These are phyloP conservation scores for Meloidogyne chitwoodi DNA, from an alignment of 1,140 invertebrate genomes.

Conservation along the genomic window DNA sequence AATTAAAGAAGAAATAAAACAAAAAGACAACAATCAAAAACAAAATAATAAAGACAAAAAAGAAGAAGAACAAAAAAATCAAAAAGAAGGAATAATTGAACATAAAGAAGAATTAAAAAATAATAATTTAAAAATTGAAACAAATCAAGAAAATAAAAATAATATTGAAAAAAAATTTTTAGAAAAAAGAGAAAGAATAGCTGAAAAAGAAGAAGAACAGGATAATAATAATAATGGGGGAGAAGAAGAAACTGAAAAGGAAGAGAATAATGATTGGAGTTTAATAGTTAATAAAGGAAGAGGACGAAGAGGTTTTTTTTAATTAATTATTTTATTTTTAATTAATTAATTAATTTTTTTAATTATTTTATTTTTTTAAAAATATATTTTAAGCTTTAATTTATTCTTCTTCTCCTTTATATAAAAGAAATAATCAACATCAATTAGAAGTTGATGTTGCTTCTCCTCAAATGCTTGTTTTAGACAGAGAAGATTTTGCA, in stretches of 20 bases:
- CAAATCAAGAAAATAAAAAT: not conserved
- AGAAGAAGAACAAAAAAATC: not conserved
- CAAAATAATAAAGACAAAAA: not conserved
- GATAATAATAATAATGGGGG: not conserved
- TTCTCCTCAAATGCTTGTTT: slow-evolving; percentile 14
- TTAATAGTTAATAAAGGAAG: not conserved
- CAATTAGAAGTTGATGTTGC: slow-evolving; percentile 17
- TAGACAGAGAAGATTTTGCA: slow-evolving; percentile 10
- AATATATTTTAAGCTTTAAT: not conserved
- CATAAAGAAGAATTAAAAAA: not conserved
- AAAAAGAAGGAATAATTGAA: not conserved
- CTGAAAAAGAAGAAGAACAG: not conserved
- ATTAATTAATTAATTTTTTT: no score
- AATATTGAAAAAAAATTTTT: not conserved
- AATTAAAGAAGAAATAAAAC: not conserved
- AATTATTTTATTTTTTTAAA: no score
- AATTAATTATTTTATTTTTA: no score
- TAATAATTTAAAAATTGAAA: not conserved
- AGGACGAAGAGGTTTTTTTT: not conserved
- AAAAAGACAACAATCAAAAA: not conserved
- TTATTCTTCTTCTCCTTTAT: no score
- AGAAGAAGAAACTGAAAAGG: not conserved
- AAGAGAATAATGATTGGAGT: not conserved
- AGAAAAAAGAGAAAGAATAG: not conserved
- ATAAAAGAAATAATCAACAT: no score